These are phyloP conservation scores for Dasyornis broadbenti DNA, from an alignment of 2,113 vertebrate species.

Conservation along the genomic window DNA sequence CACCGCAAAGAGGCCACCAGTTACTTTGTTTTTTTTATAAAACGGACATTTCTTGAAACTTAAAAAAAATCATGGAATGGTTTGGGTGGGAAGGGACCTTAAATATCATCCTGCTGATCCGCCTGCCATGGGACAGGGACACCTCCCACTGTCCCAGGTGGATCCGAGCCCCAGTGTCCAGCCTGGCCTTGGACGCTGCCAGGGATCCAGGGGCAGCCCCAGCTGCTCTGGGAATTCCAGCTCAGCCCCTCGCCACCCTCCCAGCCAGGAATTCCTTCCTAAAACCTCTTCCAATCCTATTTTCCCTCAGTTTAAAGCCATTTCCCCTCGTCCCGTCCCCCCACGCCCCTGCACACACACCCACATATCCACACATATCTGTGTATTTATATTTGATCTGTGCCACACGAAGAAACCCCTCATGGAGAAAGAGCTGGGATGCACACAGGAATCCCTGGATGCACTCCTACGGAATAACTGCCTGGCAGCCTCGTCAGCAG, in stretches of 20 bases:
- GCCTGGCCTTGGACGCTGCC: neutral
- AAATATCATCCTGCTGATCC: neutral
- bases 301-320: neutral
- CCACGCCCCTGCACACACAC: neutral
- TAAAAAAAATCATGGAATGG: neutral
- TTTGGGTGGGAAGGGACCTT: neutral
- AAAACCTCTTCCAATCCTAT: neutral
- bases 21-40: neutral
- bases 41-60: neutral
- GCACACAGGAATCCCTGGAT: neutral
- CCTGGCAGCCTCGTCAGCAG: neutral
- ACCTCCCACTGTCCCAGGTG: neutral
- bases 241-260: neutral
- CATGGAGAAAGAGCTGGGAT: fast-evolving
- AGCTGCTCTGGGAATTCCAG: neutral
- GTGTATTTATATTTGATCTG: neutral
- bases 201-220: neutral
- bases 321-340: neutral
- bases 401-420: neutral
- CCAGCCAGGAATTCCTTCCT: neutral
- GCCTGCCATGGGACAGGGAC: neutral
- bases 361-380: neutral
- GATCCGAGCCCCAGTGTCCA: neutral
- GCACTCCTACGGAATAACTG: neutral
- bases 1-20: neutral